Evolutionary conservation across 1,140 invertebrate species (phyloP).

Genomic region (Drosophila biarmipes): DNA sequence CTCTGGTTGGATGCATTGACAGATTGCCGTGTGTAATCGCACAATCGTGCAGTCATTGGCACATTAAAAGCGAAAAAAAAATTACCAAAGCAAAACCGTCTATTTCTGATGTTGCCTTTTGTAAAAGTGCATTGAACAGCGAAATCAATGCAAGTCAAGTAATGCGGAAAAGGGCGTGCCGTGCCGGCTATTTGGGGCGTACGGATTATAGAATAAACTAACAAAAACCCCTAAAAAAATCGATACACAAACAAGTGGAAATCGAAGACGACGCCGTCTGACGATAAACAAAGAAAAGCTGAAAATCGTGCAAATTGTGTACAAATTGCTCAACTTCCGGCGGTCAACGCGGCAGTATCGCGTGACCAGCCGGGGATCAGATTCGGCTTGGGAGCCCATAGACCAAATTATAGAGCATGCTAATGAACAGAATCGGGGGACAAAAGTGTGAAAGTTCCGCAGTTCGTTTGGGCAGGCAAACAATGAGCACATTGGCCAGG

Average conservation of each 20-base stretch:
- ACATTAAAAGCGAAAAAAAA: slow-evolving; percentile 63
- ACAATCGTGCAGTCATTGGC: slow-evolving; percentile 80
- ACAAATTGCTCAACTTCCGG: slow-evolving; percentile 70
- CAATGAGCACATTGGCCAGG: slow-evolving; percentile 69
- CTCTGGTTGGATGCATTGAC: slow-evolving; percentile 78
- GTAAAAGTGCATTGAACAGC: slow-evolving; percentile 80
- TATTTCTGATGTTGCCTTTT: slow-evolving; percentile 70
- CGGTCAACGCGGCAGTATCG: slow-evolving; percentile 47
- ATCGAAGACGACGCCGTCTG: slow-evolving; percentile 53
- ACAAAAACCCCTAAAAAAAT: slow-evolving; percentile 21
- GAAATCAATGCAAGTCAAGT: slow-evolving; percentile 76
- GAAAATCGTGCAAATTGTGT: slow-evolving; percentile 63
- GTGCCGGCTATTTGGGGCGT: slow-evolving; percentile 61
- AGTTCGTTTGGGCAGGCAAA: slow-evolving; percentile 36
- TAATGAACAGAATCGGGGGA: slow-evolving; percentile 70
- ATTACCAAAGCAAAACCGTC: slow-evolving; percentile 35
- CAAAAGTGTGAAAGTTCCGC: slow-evolving; percentile 69
- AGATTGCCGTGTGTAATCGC: slow-evolving; percentile 76
- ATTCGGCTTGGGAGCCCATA: slow-evolving; percentile 10
- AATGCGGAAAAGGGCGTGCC: slow-evolving; percentile 77
- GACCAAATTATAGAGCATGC: slow-evolving; percentile 61
- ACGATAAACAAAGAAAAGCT: slow-evolving; percentile 23
- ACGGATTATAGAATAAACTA: slow-evolving; percentile 39
- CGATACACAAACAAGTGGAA: slow-evolving; percentile 43
- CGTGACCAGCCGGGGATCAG: slow-evolving; percentile 45